Evolutionary conservation across 2,113 vertebrate genomes (phyloP).

Genomic region (Microcebus griseorufus): DNA sequence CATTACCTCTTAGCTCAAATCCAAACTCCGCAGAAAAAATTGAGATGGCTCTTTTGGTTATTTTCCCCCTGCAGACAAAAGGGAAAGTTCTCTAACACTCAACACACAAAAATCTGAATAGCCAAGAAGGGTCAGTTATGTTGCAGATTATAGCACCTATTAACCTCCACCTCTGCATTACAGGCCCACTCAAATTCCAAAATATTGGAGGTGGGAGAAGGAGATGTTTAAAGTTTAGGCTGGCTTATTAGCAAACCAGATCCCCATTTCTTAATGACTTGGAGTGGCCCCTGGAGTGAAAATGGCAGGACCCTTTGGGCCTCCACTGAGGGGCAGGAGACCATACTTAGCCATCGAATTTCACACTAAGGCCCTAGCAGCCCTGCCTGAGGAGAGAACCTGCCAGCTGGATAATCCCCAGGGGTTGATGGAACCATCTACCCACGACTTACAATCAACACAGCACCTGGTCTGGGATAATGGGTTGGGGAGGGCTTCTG

Average conservation of each 20-base stretch:
- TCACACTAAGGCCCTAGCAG: not conserved
- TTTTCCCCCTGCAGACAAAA: constrained; percentile 34
- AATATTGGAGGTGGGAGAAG: not conserved
- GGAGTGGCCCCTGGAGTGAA: not conserved
- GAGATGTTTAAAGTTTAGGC: not conserved
- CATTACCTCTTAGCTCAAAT: not conserved
- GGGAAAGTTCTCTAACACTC: not conserved
- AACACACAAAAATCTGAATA: constrained; percentile 45
- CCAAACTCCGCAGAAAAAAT: not conserved
- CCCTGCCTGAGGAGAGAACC: not conserved
- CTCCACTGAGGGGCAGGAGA: not conserved
- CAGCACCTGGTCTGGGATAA: not conserved
- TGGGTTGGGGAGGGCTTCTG: not conserved
- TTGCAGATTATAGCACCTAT: not conserved
- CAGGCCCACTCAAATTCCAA: not conserved
- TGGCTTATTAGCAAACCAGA: not conserved
- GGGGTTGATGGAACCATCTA: not conserved
- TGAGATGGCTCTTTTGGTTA: not conserved
- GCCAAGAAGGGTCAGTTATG: constrained; percentile 27
- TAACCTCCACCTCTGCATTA: not conserved
- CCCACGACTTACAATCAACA: not conserved
- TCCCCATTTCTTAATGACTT: not conserved
- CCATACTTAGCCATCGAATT: not conserved
- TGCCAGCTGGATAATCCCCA: not conserved
- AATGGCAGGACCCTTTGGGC: not conserved